Base-by-base conservation (phyloP, 2,797 vertebrate species). In the Brachymystax lenok region DNA sequence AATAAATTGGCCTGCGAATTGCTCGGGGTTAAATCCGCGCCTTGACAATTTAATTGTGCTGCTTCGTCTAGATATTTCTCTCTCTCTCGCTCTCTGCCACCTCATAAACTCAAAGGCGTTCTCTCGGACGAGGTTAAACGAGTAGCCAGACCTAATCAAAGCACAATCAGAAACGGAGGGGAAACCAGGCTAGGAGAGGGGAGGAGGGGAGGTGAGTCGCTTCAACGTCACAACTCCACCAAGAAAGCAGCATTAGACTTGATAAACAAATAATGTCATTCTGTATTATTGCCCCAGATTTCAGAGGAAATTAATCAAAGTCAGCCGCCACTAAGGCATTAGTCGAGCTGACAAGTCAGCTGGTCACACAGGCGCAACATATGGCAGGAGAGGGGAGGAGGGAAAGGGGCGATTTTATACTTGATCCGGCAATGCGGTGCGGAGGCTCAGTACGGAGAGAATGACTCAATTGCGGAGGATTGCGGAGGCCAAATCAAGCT, bases 191-290 rank as follows among this genome's bases (percentile, higher is more conserved):
- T 30, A 21, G 63, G 69, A 21, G 68, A 73, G 74, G 68, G 13
- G 35, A 5, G 16, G 59, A 52, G 64, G 30, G 46, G 56, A 8
- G 74, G 81, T 86, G 86, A 89, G 85, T 91, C 93, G 90, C 95
- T 93, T 90, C 94, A 94, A 93, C 91, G 92, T 92, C 93, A 92
- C 83, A 88, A 95, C 83, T 88, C 93, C 90, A 88, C 88, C 88
- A 91, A 95, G 92, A 93, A 96, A 92, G 91, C 92, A 82, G 89
- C 92, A 87, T 88, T 84, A 89, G 89, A 95, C 95, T 93, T 95
- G 95, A 96, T 96, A 96, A 97, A 97, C 96, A 96, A 97, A 96
- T 96, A 96, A 96, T 95, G 95, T 95, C 95, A 96, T 94, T 96
- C 94, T 92, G 93, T 92, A 94, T 96, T 96, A 97, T 95, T 95